Evolutionary conservation across 2,888 invertebrate species (phyloP), one percentile per base, ranked within the genome.

Genomic region (Auanema sp.): DNA sequence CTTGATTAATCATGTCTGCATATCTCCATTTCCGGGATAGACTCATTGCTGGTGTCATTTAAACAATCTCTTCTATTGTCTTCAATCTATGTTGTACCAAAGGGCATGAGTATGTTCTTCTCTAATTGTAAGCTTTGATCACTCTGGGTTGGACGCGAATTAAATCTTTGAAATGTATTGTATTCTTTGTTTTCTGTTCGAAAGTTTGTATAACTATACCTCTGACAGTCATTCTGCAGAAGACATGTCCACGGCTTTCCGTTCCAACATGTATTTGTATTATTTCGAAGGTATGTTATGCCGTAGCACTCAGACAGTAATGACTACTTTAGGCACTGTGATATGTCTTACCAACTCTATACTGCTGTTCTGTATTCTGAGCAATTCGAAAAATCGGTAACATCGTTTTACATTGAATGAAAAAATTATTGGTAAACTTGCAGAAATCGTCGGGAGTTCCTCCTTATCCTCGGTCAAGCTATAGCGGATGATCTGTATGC

Each of bases 401-500:
- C 43, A 16, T 16, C 2, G 4, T 55, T 25, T 3, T 8, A 33
- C 41, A 1, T 18, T 16, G 21, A n/a, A 50, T 16, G 16, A 2
- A 12, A n/a, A 50, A 12, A 2, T 40, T 10, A 56, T 21, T 21
- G 21, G 10, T 12, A 47, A 23, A 1, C 3, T 40, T 60, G 40
- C 24, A 60, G 59, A 23, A 54, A 56, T 33, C 60, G 71, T 14
- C 61, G 71, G 12, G 71, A 71, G 43, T 71, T 71, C 43, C 41
- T 66, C 2, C 40, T 71, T 11, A 68, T 71, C 3, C 68, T 64
- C 12, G 59, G 65, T 42, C 71, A 71, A 33, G 60, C 71, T 0
- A 11, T 71, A n/a, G 64, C 71, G 0, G 71, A 71, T 56, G 62
- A 66, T 11, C 60, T 57, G 51, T 71, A 71, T 23, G 71, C 64